Evolutionary conservation across 2,888 invertebrate genomes (phyloP).

Genomic region (Octodonta nipae): DNA sequence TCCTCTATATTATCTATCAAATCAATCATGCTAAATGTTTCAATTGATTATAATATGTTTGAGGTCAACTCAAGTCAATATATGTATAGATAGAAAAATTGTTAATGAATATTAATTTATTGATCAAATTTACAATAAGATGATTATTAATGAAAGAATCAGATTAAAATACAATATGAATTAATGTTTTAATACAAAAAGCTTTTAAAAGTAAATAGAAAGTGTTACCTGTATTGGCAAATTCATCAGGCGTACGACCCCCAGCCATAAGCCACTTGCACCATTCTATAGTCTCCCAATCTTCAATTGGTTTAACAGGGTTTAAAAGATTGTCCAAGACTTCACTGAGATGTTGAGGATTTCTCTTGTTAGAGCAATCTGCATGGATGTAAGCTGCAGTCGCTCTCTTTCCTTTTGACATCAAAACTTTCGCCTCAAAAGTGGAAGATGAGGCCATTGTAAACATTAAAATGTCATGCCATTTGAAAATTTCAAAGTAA

Average conservation of each 20-base stretch:
- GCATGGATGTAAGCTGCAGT: slow-evolving; percentile 77
- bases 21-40: too few relatives aligned
- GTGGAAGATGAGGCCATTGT: slow-evolving; percentile 50
- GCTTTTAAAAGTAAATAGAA: too few relatives aligned
- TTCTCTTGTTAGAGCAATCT: slow-evolving; percentile 54
- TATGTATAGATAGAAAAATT: too few relatives aligned
- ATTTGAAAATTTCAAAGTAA: slow-evolving; percentile 14
- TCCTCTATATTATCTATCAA: too few relatives aligned
- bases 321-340: slow-evolving; percentile 74
- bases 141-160: too few relatives aligned
- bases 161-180: too few relatives aligned
- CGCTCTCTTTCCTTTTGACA: slow-evolving; percentile 73
- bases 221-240: slow-evolving; percentile 67
- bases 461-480: slow-evolving; percentile 24
- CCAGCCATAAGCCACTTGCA: slow-evolving; percentile 89
- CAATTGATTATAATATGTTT: too few relatives aligned
- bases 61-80: too few relatives aligned
- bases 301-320: slow-evolving; percentile 74
- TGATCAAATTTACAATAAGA: too few relatives aligned
- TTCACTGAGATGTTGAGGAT: slow-evolving; percentile 64
- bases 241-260: slow-evolving; percentile 85
- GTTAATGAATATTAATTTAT: too few relatives aligned
- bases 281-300: slow-evolving; percentile 89
- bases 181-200: too few relatives aligned
- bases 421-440: slow-evolving; percentile 49